Base-by-base conservation (phyloP, 2,113 vertebrate species). In the Ifrita kowaldi region DNA sequence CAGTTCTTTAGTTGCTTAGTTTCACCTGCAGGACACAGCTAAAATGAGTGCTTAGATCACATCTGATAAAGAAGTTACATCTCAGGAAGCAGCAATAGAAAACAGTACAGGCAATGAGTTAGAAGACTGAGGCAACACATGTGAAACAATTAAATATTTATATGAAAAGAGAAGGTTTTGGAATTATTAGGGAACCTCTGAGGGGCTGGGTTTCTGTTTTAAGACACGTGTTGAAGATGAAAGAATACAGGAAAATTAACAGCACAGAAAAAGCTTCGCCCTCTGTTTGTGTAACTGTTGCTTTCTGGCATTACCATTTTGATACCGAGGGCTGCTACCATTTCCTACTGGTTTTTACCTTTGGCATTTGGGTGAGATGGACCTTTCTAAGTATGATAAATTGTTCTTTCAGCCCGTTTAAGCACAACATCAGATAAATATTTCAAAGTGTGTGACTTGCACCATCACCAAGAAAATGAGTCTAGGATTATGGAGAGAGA, bases 391-490 rank as follows among this genome's bases (percentile, higher is more conserved):
- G 10, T 68, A 59, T 41, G 41, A 67, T 23, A 65, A 69, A 32
- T 67, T 70, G 28, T n/a, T 87, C 77, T 88, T 84, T 49, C 77
- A 69, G 49, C n/a, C 65, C 74, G 18, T 35, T 85, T 80, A 76
- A 68, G 62, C 44, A 57, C 47, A 84, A 42, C 27, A 52, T 67
- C 74, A 64, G 52, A 44, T 63, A 87, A 91, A 63, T 71, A 69
- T 84, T 95, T 96, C 44, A 13, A 95, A 94, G 24, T 56, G 26
- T 81, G 44, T 73, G 44, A 84, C 90, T 91, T 95, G 64, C 53
- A 79, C 76, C 71, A 93, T 77, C 53, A 90, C 27, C 47, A 86
- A 86, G 39, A 39, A 92, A 94, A 82, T 73, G 3, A 79, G 67
- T 82, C 64, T 41, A 37, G 60, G 49, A 42, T 87, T 69, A 39